These are phyloP conservation scores for Spodoptera litura DNA, from an alignment of 1,140 invertebrate species.

Conservation along the genomic window DNA sequence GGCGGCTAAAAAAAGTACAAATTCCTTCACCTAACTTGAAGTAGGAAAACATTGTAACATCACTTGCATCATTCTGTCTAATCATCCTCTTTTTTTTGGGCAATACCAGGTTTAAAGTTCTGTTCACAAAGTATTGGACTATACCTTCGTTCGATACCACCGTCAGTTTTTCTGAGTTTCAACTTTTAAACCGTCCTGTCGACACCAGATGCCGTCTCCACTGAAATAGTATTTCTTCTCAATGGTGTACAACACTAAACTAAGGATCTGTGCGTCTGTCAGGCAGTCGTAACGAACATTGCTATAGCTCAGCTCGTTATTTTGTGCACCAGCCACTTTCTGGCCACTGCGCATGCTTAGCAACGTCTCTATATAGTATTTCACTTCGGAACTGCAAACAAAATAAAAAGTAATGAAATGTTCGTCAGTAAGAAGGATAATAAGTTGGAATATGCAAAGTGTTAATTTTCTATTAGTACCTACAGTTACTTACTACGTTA, in stretches of 20 bases:
- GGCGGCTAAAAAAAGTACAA: no score
- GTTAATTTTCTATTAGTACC: no score
- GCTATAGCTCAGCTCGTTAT: conserved; percentile 62
- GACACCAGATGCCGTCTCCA: conserved; percentile 77
- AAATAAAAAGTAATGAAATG: neutral
- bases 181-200: conserved; percentile 58
- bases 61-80: no score
- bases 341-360: conserved; percentile 55
- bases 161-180: conserved; percentile 31
- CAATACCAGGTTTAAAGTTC: no score
- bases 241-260: conserved; percentile 77
- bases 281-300: conserved; percentile 60
- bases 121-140: no score
- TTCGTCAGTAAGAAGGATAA: no score
- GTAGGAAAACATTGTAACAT: no score
- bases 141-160: neutral
- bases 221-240: conserved; percentile 82
- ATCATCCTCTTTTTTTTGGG: no score
- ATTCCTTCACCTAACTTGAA: no score
- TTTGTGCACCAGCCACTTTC: conserved; percentile 8
- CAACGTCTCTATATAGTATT: conserved; percentile 62
- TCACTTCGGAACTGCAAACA: conserved; percentile 62
- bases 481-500: no score
- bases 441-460: no score
- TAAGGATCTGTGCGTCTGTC: conserved; percentile 75